These are phyloP conservation scores for Myiozetetes cayanensis DNA, from an alignment of 2,113 vertebrate genomes.

Conservation along the genomic window DNA sequence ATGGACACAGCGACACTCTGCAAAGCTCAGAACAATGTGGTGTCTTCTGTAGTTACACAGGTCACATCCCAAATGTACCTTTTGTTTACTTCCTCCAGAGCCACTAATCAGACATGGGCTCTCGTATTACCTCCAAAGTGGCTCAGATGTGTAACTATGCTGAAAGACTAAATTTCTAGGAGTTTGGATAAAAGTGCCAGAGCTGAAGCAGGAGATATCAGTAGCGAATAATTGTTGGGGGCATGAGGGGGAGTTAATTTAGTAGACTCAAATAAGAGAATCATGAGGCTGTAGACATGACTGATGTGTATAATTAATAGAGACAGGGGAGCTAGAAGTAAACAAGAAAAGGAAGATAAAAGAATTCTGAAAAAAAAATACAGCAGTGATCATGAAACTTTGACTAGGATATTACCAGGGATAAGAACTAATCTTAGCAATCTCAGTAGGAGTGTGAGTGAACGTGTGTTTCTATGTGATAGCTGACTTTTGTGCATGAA, in stretches of 20 bases:
- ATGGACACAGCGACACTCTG: background rate
- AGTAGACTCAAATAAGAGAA: background rate
- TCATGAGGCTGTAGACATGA: background rate
- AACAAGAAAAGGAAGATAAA: background rate
- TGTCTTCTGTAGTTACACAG: background rate
- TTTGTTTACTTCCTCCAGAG: background rate
- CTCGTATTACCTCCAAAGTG: background rate
- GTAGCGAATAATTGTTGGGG: background rate
- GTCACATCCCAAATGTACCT: background rate
- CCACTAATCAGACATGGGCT: background rate
- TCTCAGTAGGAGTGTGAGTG: background rate
- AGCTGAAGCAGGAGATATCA: background rate
- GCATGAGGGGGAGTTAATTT: background rate
- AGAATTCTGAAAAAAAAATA: background rate
- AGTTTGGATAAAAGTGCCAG: background rate
- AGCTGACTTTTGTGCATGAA: background rate
- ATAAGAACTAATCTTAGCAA: background rate
- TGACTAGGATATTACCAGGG: background rate
- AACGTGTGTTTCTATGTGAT: background rate
- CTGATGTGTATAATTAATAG: background rate
- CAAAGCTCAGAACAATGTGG: background rate
- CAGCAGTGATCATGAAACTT: background rate
- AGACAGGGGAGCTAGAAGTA: background rate
- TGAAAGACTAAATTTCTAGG: background rate
- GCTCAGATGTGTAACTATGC: background rate